Base-by-base conservation (phyloP, 2,888 invertebrate species). In the Arge pagana region DNA sequence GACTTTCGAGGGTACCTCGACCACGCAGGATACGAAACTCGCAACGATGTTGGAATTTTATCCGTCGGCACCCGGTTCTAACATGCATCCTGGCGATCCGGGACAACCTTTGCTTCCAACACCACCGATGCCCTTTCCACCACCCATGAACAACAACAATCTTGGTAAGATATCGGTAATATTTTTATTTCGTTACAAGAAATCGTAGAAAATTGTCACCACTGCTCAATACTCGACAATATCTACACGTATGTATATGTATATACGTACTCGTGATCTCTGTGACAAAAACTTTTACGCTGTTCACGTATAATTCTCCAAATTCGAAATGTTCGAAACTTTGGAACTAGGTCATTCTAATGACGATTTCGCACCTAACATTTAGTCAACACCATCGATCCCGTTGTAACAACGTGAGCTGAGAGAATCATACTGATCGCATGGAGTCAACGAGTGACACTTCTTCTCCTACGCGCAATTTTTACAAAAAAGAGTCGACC, bases 11-110 rank as follows among this genome's bases (percentile, higher is more conserved):
- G 21, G 30, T n/a, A 19, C 21, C 21, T 16, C 18, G 36, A 36
- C 2, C 4, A 15, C 10, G 8, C 5, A 4, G 16, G 8, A 10
- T 6, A 40, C 23, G 23, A 16, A 7, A 11, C 13, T 42, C 16
- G 13, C 19, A 7, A 81, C 77, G 70, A 87, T 87, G 86, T 82
- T 87, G 79, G 86, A 87, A 74, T 86, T 86, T 77, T 86, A 86
- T 72, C 83, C 85, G 52, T 60, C 66, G 42, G 60, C 64, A 40
- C 61, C 66, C 33, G 64, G 59, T 50, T 51, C 66, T 24, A 55
- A 66, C 39, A 66, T 52, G 48, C 67, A 68, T 11, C 64, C 65
- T 33, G 61, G 56, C 18, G 61, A 64, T 43, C 51, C 64, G 28
- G 66, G 62, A 5, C 64, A 62, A 41, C 48, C 60, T 21, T 41